Evolutionary conservation across 1,140 invertebrate species (phyloP).

Genomic region (Eufriesea mexicana): DNA sequence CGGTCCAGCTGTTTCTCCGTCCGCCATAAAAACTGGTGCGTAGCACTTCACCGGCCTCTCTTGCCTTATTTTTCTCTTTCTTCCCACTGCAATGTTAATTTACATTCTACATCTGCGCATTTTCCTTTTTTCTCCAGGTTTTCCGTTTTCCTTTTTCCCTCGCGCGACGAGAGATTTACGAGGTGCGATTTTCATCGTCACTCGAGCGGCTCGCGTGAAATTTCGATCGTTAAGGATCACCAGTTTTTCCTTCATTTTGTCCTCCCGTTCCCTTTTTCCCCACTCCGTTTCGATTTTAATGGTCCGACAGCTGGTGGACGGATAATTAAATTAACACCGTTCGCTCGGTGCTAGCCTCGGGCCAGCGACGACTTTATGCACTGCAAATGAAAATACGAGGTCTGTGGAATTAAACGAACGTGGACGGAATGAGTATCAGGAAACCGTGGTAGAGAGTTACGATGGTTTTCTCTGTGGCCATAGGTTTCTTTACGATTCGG

Average conservation of each 20-base stretch:
- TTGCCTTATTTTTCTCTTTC: conserved; percentile 32
- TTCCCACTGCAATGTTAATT: conserved; percentile 9
- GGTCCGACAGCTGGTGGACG: neutral
- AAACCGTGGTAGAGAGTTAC: neutral
- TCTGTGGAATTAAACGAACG: conserved; percentile 9
- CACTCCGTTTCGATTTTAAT: neutral
- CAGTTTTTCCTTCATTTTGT: neutral
- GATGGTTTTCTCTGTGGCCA: neutral
- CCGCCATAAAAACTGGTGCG: conserved; percentile 71
- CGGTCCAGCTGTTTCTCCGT: conserved; percentile 54
- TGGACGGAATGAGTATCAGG: neutral
- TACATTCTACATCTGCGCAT: neutral
- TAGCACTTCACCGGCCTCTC: conserved; percentile 4
- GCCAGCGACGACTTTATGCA: conserved; percentile 3
- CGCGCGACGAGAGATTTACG: neutral
- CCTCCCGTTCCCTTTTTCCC: neutral
- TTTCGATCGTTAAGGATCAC: neutral
- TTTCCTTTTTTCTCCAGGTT: neutral
- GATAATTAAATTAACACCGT: conserved; percentile 20
- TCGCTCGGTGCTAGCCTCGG: neutral
- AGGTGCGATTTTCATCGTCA: neutral
- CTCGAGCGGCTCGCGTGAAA: neutral
- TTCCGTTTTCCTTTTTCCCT: no score
- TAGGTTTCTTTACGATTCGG: neutral
- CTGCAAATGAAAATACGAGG: conserved; percentile 21